Evolutionary conservation across 23 tunicate genomes (phyloP), one percentile per base, ranked within the genome.

Genomic region (Diplosoma virens): DNA sequence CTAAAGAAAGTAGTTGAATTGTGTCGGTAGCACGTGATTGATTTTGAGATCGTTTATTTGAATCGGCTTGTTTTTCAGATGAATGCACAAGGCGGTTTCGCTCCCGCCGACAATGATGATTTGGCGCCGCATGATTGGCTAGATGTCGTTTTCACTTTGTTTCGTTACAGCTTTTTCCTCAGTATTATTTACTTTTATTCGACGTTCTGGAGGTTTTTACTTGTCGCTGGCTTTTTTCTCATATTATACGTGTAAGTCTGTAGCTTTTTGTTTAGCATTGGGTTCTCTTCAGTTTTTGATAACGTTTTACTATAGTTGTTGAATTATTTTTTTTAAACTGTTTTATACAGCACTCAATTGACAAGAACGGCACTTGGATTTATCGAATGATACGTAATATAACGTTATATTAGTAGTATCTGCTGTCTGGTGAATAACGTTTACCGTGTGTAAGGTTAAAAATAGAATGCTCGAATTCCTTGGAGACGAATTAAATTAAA

Each of bases 41-140:
- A 41, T 41, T 41, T 41, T 41, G 50, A 41, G 50, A 7, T 41
- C 50, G 11, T 41, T 7, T 41, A 41, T 7, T n/a, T n/a, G n/a
- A 14, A 41, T 9, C 9, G 9, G 50, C 50, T 7, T 7, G 26
- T 6, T 65, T 9, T 48, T 23, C 59, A 80, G 84, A 80, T 80
- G 84, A 80, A 80, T 24, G 84, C 84, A n/a, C 84, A 80, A 52
- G 84, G 84, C 21, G 84, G 84, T 9, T 80, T 80, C 68, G 83
- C 52, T 0, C 65, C 32, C 17, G 85, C 77, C 17, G 77, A 35
- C 54, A 67, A 66, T 27, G 87, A 73, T 28, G 87, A 82, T 14
- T 34, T 27, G 37, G 60, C 11, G 11, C 73, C 60, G 20, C 30
- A 64, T 17, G 87, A 82, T 45, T 82, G 87, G 87, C 59, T 82